Conservation (phyloP, 2,797 vertebrate species). For the Chloroceryle amazona region DNA sequence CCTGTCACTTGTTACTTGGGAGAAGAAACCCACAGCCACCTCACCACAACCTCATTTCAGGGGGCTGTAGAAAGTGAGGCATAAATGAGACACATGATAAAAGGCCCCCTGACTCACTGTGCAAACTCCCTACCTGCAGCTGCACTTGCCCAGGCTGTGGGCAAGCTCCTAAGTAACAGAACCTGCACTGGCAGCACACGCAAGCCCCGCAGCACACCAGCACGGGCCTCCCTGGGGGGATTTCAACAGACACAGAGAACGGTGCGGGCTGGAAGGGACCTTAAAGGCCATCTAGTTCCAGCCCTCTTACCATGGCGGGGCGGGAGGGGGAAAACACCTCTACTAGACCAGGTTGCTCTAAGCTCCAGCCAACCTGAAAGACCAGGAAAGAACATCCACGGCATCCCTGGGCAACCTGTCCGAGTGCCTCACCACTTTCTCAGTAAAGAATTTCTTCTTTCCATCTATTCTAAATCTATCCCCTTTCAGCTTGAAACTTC, state of each 20-base stretch:
- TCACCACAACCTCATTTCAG: background rate
- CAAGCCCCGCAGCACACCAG: too few species aligned
- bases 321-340: background rate
- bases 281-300: background rate
- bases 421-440: background rate
- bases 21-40: background rate
- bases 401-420: background rate
- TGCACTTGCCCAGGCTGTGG: background rate
- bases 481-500: background rate
- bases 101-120: fast-evolving
- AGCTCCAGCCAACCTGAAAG: too few species aligned
- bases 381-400: background rate
- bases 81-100: fast-evolving
- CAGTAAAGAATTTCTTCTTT: background rate
- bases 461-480: background rate
- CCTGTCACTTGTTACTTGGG: background rate
- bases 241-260: background rate
- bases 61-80: background rate
- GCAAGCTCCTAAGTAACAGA: background rate
- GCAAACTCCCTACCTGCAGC: background rate
- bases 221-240: background rate
- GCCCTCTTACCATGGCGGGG: background rate
- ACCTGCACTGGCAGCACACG: too few species aligned
- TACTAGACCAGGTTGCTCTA: background rate
- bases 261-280: background rate